A percentile compares a stretch with the other conserved stretches of the same genome.
Evolutionary conservation across 2,113 vertebrate genomes (phyloP).

Genomic region (Erythrolamprus reginae): DNA sequence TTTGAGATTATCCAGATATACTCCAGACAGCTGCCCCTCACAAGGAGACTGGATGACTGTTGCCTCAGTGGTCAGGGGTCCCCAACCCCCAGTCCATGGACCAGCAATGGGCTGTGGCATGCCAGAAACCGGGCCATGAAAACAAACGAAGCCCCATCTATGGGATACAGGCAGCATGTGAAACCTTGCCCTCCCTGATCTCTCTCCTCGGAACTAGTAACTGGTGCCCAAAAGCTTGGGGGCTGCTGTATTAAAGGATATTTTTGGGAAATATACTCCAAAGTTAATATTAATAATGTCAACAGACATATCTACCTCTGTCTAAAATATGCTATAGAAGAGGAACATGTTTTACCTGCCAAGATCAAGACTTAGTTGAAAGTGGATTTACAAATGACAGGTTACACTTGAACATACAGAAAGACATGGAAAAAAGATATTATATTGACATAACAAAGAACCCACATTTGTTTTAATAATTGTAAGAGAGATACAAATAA

Average conservation of each 20-base stretch:
- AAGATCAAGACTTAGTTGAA: neutral
- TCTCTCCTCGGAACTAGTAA: no score
- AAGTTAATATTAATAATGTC: neutral
- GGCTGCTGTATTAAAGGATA: neutral
- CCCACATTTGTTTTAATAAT: neutral
- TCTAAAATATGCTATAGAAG: neutral
- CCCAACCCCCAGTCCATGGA: no score
- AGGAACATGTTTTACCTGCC: neutral
- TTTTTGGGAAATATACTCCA: neutral
- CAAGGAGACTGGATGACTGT: neutral
- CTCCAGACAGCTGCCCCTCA: neutral
- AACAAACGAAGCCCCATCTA: no score
- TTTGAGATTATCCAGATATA: neutral
- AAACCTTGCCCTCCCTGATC: no score
- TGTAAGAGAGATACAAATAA: neutral
- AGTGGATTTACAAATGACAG: neutral
- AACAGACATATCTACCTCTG: neutral
- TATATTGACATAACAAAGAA: neutral
- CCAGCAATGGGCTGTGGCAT: no score
- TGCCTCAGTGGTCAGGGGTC: neutral
- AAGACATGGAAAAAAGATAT: neutral
- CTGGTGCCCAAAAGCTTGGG: no score
- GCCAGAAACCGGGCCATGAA: no score
- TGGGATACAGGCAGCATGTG: no score
- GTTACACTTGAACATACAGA: neutral